Evolutionary conservation across 1,140 invertebrate genomes (phyloP), one percentile per base, ranked within the genome.

Genomic region (Oreohelix idahoensis): DNA sequence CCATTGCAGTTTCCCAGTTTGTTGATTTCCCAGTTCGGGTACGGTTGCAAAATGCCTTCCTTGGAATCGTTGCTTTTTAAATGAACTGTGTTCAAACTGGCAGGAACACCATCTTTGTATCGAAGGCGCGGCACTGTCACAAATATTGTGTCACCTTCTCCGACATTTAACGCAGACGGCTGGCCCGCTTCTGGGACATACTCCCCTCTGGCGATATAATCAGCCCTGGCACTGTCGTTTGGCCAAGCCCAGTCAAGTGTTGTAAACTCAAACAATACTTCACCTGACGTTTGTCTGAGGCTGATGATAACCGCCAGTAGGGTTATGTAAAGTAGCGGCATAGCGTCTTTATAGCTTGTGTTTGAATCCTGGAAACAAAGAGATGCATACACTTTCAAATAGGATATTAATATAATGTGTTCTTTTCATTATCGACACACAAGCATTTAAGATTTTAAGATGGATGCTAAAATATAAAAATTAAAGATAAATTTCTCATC

Each of bases 41-140:
- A 76, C 32, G 74, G 74, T 1, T 23, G 20, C 45, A 76, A 36
- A 35, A 76, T 13, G 15, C 45, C 45, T 26, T 8, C n/a, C 1
- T n/a, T 5, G 26, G 74, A 32, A 1, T 73, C 36, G 13, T 26
- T 26, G 38, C 10, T n/a, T 42, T 42, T 39, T 26, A 42, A 26
- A 26, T 73, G 17, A 35, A 76, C 45, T 32, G 39, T 45, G 74
- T 76, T 76, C 45, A 76, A 51, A 32, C 42, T 32, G 38, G 74
- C 39, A 53, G 74, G 74, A 35, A 76, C 74, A 13, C 74, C 74
- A 45, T 39, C 42, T 32, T 42, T 73, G 23, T 42, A 42, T 26
- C 42, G 71, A 38, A 73, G 74, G 11, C 74, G 39, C 2, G 74
- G 74, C n/a, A 51, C 74, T n/a, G 74, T 76, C 2, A 76, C 45